Base-by-base conservation (phyloP, 2,113 vertebrate species). In the Centropus bengalensis region DNA sequence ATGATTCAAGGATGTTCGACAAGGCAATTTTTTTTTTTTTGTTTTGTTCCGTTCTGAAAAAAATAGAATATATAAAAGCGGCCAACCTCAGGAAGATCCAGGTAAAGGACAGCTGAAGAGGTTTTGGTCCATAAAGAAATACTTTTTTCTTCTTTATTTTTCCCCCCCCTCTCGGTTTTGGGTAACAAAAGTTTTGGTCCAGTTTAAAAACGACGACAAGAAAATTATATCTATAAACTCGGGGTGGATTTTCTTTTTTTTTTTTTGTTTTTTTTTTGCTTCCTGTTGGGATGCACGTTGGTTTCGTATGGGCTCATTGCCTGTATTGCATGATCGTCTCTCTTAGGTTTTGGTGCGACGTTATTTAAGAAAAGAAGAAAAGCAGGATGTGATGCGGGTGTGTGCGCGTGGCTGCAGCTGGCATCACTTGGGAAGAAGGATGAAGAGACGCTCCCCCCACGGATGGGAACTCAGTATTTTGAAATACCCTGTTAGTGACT, bases 81-180 rank as follows among this genome's bases (percentile, higher is more conserved):
- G 96, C 94, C 93, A 97, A 96, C 95, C 93, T 95, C 96, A 62
- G 92, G 95, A 92, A 97, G 96, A 97, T 97, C 96, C 96, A 92
- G 88, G 86, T 44, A 91, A 92, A 89, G 97, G 95, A 94, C 74
- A 93, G 95, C 59, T 83, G 93, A 90, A 94, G 95, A 96, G 97
- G 95, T 97, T 97, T 97, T 95, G 97, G 96, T 97, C 97, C 97
- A 95, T 97, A 97, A 96, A 95, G 94, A 97, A 96, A 97, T 97
- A 94, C 59, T 88, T 95, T 47, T 91, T 91, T 89, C 71, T 90
- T 92, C 69, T 88, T 82, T 82, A 60, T 85, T 84, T 76, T 73
- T 32, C 45, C 56, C 9, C 38, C 83, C 91, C 93, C 76, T 75
- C 95, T 95, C 54, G 82, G 73, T 90, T 95, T 96, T 76, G 95